Evolutionary conservation across 2,888 invertebrate genomes (phyloP).

Genomic region (Chrysina gloriosa): DNA sequence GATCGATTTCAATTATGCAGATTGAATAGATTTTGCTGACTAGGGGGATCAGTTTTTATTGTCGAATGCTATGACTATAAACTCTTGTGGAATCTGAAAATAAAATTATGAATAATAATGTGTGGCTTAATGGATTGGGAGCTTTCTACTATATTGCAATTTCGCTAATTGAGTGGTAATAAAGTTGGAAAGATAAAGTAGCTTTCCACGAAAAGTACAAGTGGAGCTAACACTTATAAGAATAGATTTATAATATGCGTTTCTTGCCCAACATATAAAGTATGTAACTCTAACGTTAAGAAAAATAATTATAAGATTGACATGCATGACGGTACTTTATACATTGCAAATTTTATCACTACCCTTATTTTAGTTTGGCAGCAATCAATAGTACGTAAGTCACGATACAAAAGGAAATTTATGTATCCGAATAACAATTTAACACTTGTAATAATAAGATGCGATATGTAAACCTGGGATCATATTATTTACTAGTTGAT

Average conservation of each 20-base stretch:
- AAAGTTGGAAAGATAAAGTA: slow-evolving; percentile 30
- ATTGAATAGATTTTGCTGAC: slow-evolving; percentile 34
- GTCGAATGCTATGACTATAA: slow-evolving; percentile 30
- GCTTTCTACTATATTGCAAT: slow-evolving; percentile 37
- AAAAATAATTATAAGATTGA: too few species aligned
- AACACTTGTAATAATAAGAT: too few species aligned
- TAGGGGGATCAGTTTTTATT: slow-evolving; percentile 33
- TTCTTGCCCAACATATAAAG: too few species aligned
- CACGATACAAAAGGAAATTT: too few species aligned
- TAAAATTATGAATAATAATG: slow-evolving; percentile 38
- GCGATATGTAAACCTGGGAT: too few species aligned
- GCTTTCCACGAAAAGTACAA: slow-evolving; percentile 18
- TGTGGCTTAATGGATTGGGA: slow-evolving; percentile 35
- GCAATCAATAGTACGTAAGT: too few species aligned
- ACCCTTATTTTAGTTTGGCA: too few species aligned
- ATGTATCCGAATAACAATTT: too few species aligned
- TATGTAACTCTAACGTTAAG: too few species aligned
- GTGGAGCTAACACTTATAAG: slow-evolving; percentile 26
- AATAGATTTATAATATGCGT: slow-evolving; percentile 12
- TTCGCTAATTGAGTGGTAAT: slow-evolving; percentile 34
- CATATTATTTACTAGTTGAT: too few species aligned
- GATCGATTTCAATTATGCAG: slow-evolving; percentile 38
- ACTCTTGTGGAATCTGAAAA: slow-evolving; percentile 32
- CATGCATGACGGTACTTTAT: neutral
- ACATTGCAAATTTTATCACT: too few species aligned